Conservation (phyloP, 2,113 vertebrate genomes). For the Panthera leo region DNA sequence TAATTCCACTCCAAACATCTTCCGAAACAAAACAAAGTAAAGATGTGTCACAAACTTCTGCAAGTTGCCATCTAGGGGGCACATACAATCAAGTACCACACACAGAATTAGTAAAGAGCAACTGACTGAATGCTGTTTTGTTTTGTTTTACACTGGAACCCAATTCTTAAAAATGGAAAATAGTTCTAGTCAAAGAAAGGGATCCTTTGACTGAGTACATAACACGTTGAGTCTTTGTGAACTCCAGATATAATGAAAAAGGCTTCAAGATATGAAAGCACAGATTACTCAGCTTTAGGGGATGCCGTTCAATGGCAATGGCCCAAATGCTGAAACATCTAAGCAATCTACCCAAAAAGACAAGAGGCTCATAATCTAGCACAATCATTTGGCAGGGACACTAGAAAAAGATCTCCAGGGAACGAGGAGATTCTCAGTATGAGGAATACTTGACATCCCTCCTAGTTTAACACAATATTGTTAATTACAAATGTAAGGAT, state of each 20-base stretch:
- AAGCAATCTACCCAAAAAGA: constrained; percentile 3
- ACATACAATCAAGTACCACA: constrained; percentile 4
- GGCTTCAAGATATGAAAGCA: not conserved
- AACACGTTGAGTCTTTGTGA: not conserved
- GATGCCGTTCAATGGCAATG: not conserved
- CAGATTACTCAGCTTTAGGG: not conserved
- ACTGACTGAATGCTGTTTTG: not conserved
- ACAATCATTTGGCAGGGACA: not conserved
- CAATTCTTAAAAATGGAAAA: not conserved
- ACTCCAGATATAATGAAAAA: constrained; percentile 27
- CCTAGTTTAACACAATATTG: not conserved
- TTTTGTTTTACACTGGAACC: not conserved
- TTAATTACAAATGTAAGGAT: not conserved
- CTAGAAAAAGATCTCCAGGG: not conserved
- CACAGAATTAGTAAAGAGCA: not conserved
- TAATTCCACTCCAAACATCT: constrained; percentile 19
- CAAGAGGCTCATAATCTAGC: not conserved
- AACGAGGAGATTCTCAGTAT: not conserved
- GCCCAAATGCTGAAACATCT: not conserved
- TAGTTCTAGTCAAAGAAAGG: constrained; percentile 4
- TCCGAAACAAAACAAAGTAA: constrained; percentile 44
- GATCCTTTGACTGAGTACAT: not conserved
- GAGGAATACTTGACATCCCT: not conserved
- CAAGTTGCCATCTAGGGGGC: not conserved
- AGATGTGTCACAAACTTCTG: not conserved